A percentile compares a stretch with the other conserved stretches of the same genome.
Conservation (phyloP, 1,140 invertebrate species). For the Drosophila yakuba region DNA sequence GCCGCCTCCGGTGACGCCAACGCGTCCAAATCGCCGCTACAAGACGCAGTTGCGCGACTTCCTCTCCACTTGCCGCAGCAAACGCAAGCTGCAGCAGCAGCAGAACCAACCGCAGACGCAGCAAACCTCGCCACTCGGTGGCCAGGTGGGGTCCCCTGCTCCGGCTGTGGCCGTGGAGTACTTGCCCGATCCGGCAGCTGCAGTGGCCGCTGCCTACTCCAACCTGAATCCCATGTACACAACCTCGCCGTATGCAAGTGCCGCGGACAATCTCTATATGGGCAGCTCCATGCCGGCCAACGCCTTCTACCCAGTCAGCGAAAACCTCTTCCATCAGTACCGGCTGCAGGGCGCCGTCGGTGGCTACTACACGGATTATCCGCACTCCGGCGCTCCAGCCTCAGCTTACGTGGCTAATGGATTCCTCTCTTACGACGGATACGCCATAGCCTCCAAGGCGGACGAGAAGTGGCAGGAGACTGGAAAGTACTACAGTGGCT, state of each 20-base stretch:
- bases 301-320: constrained; percentile 90
- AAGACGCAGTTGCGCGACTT: constrained; percentile 97
- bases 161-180: constrained; percentile 88
- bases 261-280: constrained; percentile 90
- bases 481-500: constrained; percentile 83
- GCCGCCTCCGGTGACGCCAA: constrained; percentile 88
- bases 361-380: constrained; percentile 92
- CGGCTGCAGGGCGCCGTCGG: constrained; percentile 88
- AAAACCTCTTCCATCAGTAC: constrained; percentile 95
- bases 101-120: constrained; percentile 86
- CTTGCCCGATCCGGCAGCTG: constrained; percentile 88
- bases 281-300: constrained; percentile 87
- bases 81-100: constrained; percentile 90
- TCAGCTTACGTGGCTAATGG: constrained; percentile 90
- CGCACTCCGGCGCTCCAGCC: constrained; percentile 85
- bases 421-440: constrained; percentile 87
- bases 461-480: constrained; percentile 84
- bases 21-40: constrained; percentile 93
- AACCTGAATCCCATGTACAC: constrained; percentile 93
- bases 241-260: constrained; percentile 85
- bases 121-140: constrained; percentile 77
- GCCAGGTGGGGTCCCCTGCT: constrained; percentile 85
- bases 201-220: constrained; percentile 91
- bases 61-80: constrained; percentile 95
- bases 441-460: constrained; percentile 81